Percentiles rank a stretch among this genome's conserved stretches.
These are phyloP conservation scores for Dolichallabes microphthalmus DNA, from an alignment of 2,113 vertebrate species.

Conservation along the genomic window DNA sequence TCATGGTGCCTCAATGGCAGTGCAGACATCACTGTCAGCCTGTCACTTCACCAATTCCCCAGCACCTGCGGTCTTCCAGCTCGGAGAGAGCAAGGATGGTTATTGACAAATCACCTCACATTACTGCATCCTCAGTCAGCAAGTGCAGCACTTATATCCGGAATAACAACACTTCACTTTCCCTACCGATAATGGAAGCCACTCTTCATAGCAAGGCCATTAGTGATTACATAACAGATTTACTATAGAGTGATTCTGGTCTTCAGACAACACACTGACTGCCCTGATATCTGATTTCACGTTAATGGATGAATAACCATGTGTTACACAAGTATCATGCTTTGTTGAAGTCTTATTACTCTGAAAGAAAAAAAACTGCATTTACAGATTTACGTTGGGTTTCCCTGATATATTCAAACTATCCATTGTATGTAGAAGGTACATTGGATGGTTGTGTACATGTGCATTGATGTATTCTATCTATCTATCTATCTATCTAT, in stretches of 20 bases:
- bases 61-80: constrained; percentile 1
- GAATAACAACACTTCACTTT: constrained; percentile 25
- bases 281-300: not conserved
- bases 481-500: too few species aligned
- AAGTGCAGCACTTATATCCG: constrained; percentile 16
- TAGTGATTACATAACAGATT: not conserved
- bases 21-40: constrained; percentile 36
- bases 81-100: not conserved
- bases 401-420: not conserved
- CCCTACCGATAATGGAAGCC: not conserved
- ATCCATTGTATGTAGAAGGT: too few species aligned
- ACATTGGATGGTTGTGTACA: too few species aligned
- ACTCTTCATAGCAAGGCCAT: constrained; percentile 9
- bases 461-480: too few species aligned
- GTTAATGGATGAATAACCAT: not conserved
- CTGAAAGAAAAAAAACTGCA: not conserved
- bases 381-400: not conserved
- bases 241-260: not conserved
- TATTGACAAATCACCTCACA: constrained; percentile 19
- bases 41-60: constrained; percentile 28
- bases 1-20: not conserved
- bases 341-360: not conserved
- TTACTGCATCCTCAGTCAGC: not conserved
- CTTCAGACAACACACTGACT: constrained; percentile 8
- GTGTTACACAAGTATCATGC: not conserved